Conservation (phyloP, 2,113 vertebrate genomes). For the Zingel zingel region DNA sequence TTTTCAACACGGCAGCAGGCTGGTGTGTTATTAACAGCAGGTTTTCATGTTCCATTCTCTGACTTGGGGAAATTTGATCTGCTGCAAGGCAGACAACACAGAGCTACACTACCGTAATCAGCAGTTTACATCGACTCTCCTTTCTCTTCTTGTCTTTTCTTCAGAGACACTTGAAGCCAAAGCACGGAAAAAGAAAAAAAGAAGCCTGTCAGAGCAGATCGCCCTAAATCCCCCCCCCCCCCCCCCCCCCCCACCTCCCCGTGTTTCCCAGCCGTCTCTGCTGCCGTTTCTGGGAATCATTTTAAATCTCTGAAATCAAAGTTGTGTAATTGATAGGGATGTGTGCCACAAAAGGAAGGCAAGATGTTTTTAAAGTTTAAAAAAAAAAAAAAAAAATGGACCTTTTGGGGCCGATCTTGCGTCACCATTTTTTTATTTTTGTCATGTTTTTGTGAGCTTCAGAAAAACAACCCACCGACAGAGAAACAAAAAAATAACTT, state of each 20-base stretch:
- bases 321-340: constrained; percentile 62
- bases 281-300: constrained; percentile 43
- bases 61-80: not conserved
- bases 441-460: too few species aligned
- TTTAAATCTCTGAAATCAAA: constrained; percentile 66
- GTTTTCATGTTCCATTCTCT: not conserved
- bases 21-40: not conserved
- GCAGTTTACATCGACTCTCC: constrained; percentile 18
- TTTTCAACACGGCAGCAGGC: not conserved
- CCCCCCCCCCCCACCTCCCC: not conserved
- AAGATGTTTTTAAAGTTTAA: constrained; percentile 7
- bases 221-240: not conserved
- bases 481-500: too few species aligned
- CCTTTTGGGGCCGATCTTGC: constrained; percentile 14
- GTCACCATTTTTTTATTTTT: not conserved
- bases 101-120: constrained; percentile 28
- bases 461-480: too few species aligned
- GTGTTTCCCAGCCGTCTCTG: constrained; percentile 23
- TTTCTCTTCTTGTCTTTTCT: constrained; percentile 20
- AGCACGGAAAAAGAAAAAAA: not conserved
- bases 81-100: not conserved
- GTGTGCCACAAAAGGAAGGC: constrained; percentile 27
- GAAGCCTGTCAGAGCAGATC: constrained; percentile 35
- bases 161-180: constrained; percentile 13
- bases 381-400: not conserved